Base-by-base conservation (phyloP, 2,797 vertebrate species). In the Crenichthys baileyi region DNA sequence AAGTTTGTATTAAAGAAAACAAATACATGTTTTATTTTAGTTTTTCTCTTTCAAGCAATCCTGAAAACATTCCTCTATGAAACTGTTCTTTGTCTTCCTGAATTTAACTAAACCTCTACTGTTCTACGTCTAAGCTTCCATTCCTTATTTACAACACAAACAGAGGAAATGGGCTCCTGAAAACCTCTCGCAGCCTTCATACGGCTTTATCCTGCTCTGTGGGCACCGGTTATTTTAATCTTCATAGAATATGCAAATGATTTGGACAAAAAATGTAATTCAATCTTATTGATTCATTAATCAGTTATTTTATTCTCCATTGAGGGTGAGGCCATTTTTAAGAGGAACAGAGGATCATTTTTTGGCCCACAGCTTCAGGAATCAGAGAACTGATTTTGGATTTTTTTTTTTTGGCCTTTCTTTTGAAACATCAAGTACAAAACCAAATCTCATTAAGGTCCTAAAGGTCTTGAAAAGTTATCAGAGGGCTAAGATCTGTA, bases 71-170 rank as follows among this genome's bases (percentile, higher is more conserved):
- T 72, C 4, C 6, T 53, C 26, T 53, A 6, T 29, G 11, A 20
- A 48, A 12, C 18, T 61, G 2, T 29, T 76, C 50, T 20, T 56
- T 16, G 8, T 55, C 24, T n/a, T 70, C 53, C 76, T 51, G 29
- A 51, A n/a, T 70, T 50, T 2, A 58, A 44, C 29, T 36, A 31
- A 58, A 61, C 44, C 76, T 60, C 26, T 31, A 36, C 55, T 11
- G 22, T 55, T 56, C 2, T n/a, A n/a, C n/a, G n/a, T n/a, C 26
- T n/a, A 26, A 26, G 67, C 67, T 72, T 70, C 5, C 8, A n/a
- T 73, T 56, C 46, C 72, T 79, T 68, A 36, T 70, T 70, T 68
- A 20, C 39, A 73, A 46, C 56, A 48, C 63, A 79, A 79, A 79
- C 72, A 50, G 51, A 79, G 78, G 63, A 73, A 79, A 74, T 15